These are phyloP conservation scores for Stegophylla sp. DNA, from an alignment of 2,888 invertebrate genomes.

Conservation along the genomic window DNA sequence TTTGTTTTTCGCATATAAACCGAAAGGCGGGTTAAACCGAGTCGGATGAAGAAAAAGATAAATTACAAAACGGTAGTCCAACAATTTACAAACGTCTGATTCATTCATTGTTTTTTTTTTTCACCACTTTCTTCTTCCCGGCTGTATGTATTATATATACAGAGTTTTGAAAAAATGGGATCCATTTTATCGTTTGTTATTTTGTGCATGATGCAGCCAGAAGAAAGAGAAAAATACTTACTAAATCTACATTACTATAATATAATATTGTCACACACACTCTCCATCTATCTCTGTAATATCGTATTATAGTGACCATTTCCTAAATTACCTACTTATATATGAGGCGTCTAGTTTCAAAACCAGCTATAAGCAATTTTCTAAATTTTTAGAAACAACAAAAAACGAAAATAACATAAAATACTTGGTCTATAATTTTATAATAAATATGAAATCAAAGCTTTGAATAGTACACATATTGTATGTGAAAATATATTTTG, in stretches of 20 bases:
- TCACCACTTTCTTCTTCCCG: not conserved
- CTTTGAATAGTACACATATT: too few species aligned
- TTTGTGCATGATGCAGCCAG: slow-evolving; percentile 13
- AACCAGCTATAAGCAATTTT: too few species aligned
- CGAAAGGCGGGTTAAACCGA: slow-evolving; percentile 19
- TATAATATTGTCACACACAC: not conserved
- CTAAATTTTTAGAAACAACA: too few species aligned
- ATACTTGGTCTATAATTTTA: too few species aligned
- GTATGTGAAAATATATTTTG: too few species aligned
- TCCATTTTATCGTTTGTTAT: not conserved
- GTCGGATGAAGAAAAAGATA: slow-evolving; percentile 30
- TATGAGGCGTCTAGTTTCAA: too few species aligned
- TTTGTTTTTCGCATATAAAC: slow-evolving; percentile 22
- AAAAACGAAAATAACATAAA: too few species aligned
- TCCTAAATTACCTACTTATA: too few species aligned
- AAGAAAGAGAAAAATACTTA: not conserved
- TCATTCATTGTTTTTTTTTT: slow-evolving; percentile 22
- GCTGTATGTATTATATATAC: too few species aligned
- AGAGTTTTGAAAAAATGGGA: slow-evolving; percentile 2
- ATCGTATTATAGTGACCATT: too few species aligned
- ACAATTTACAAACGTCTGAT: slow-evolving; percentile 40
- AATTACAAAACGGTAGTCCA: slow-evolving; percentile 29
- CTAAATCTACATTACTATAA: not conserved
- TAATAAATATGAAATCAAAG: too few species aligned
- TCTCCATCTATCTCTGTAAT: too few species aligned